phyloP scores from a whole-genome alignment of 1,140 invertebrate species.

The Leptinotarsa undecemlineata region DNA sequence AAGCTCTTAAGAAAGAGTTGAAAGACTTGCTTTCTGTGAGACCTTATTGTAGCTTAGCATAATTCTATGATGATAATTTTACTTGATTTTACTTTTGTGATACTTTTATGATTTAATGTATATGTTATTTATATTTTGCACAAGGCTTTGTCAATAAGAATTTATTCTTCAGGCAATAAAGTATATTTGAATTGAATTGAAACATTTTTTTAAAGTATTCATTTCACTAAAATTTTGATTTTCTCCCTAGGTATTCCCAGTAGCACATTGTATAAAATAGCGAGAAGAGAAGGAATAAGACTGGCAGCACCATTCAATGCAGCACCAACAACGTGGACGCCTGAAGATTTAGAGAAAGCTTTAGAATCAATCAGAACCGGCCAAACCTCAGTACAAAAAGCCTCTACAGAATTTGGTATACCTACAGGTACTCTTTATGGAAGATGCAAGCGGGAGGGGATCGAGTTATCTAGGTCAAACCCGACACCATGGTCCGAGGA shows the following conservation, averaged over 20 bases:
- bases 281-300: constrained; percentile 82
- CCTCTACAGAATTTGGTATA: constrained; percentile 82
- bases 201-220: too few species aligned
- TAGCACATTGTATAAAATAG: constrained; percentile 88
- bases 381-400: constrained; percentile 82
- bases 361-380: constrained; percentile 81
- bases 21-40: too few species aligned
- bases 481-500: constrained; percentile 88
- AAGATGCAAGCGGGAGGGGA: constrained; percentile 84
- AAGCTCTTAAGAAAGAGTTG: too few species aligned
- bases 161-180: too few species aligned
- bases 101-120: too few species aligned
- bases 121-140: too few species aligned
- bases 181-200: too few species aligned
- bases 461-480: constrained; percentile 81
- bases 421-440: constrained; percentile 84
- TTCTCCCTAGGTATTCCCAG: constrained; percentile 72
- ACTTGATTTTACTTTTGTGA: too few species aligned
- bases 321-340: constrained; percentile 86
- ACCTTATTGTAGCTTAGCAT: too few species aligned
- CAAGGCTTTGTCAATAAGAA: too few species aligned
- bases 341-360: constrained; percentile 79
- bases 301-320: constrained; percentile 86
- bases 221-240: background rate
- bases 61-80: too few species aligned